Conservation (phyloP, 2,113 vertebrate species). For the Aix galericulata region DNA sequence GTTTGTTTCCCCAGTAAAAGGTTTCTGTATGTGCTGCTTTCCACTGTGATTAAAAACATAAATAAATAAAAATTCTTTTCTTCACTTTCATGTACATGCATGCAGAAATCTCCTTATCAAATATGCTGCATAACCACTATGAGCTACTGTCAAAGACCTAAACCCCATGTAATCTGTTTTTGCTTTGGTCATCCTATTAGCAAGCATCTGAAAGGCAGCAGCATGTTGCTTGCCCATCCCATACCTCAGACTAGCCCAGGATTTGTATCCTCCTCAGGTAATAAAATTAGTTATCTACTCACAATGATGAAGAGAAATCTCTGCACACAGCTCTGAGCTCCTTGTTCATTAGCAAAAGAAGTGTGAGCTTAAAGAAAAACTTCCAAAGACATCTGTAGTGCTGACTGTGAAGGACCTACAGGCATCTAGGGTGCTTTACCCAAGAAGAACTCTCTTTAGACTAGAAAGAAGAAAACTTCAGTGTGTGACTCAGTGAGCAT, state of each 20-base stretch:
- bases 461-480: not conserved
- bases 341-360: not conserved
- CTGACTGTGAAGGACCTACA: not conserved
- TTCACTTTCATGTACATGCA: not conserved
- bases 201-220: not conserved
- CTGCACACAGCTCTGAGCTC: not conserved
- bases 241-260: not conserved
- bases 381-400: not conserved
- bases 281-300: not conserved
- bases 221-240: not conserved
- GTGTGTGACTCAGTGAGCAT: no score
- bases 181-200: not conserved
- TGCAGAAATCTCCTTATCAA: not conserved
- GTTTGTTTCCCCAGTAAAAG: not conserved
- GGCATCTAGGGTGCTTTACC: not conserved
- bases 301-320: not conserved
- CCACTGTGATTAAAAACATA: not conserved
- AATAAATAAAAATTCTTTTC: not conserved
- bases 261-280: not conserved
- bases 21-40: not conserved
- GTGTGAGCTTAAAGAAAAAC: not conserved
- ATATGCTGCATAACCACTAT: not conserved
- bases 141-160: not conserved
- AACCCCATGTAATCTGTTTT: not conserved
- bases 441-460: not conserved